These are phyloP conservation scores for Ricordea florida DNA, from an alignment of 92 coral and sea anemone species.

Conservation along the genomic window DNA sequence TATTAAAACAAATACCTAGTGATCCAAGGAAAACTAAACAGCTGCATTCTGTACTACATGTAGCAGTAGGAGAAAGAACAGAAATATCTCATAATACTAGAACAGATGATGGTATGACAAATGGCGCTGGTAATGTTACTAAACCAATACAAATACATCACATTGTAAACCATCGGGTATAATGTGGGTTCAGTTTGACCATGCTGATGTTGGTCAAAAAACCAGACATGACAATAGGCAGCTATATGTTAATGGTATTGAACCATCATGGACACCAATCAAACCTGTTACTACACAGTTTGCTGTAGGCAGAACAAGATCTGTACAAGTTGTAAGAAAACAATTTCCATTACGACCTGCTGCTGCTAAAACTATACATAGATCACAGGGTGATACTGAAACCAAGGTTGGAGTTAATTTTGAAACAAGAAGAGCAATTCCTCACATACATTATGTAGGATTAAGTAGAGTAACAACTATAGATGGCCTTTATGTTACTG, in stretches of 20 bases:
- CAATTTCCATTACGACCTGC: constrained; percentile 76
- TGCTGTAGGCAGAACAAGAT: constrained; percentile 70
- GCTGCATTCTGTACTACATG: constrained; percentile 37
- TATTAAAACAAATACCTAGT: constrained; percentile 53
- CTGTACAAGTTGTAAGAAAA: constrained; percentile 73
- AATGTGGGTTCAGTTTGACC: constrained; percentile 59
- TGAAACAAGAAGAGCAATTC: constrained; percentile 61
- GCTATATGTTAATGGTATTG: constrained; percentile 46
- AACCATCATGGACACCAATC: constrained; percentile 73
- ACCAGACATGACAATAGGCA: constrained; percentile 16
- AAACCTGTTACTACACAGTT: constrained; percentile 73
- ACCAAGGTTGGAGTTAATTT: constrained; percentile 54
- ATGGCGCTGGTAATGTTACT: constrained; percentile 36
- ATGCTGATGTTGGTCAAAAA: constrained; percentile 46
- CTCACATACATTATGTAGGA: constrained; percentile 78
- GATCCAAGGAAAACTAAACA: constrained; percentile 69
- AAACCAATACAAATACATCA: constrained; percentile 18
- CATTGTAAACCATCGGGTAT: constrained; percentile 39
- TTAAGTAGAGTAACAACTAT: constrained; percentile 68
- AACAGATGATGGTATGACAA: constrained; percentile 46
- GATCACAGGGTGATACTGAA: constrained; percentile 76
- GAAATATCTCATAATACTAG: constrained; percentile 52
- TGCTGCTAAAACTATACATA: constrained; percentile 73
- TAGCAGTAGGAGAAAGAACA: constrained; percentile 59
- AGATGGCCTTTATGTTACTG: constrained; percentile 53